Percentiles rank a stretch among this genome's conserved stretches.
These are phyloP conservation scores for Quiscalus mexicanus DNA, from an alignment of 2,113 vertebrate genomes.

Conservation along the genomic window DNA sequence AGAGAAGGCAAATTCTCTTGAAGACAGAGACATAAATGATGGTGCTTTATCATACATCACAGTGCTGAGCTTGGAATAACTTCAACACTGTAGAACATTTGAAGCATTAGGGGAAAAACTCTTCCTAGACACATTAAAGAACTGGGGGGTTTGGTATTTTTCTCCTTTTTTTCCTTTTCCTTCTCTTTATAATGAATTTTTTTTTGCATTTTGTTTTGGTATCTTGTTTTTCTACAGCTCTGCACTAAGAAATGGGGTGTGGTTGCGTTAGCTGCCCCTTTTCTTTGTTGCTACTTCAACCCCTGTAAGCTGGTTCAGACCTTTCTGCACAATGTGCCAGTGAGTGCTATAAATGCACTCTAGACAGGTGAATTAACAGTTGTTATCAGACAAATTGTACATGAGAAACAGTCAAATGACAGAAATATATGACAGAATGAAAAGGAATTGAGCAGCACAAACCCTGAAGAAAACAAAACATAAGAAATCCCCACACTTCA, in stretches of 20 bases:
- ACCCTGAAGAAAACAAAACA: neutral
- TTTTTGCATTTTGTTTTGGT: neutral
- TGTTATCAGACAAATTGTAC: neutral
- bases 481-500: fast-evolving
- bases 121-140: neutral
- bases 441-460: neutral
- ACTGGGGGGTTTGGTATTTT: neutral
- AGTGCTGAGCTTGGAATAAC: neutral
- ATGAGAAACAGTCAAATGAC: neutral
- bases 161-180: fast-evolving
- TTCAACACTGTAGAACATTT: neutral
- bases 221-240: neutral
- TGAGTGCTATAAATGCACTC: neutral
- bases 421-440: neutral
- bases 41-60: neutral
- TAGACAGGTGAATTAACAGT: neutral
- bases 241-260: neutral
- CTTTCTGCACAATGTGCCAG: neutral
- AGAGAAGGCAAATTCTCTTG: slow-evolving; percentile 2
- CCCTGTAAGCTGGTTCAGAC: neutral
- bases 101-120: neutral
- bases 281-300: neutral
- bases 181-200: neutral
- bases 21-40: neutral
- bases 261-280: neutral